Evolutionary conservation across 2,888 invertebrate genomes (phyloP), one percentile per base, ranked within the genome.

Genomic region (Tinea semifulvella): DNA sequence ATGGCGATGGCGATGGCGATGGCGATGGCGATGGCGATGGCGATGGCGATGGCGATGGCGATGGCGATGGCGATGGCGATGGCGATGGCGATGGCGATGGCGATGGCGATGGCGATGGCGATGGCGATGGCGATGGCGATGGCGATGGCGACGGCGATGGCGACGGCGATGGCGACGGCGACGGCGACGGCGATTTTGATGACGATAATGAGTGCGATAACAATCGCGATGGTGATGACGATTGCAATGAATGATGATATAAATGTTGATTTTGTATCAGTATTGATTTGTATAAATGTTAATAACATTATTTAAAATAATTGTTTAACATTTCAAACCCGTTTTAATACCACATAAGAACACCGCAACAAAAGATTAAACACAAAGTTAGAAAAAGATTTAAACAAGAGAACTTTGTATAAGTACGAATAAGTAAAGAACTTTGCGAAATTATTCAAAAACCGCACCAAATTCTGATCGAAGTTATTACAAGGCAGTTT

Each of bases 11-110:
- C 8, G 25, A 22, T 8, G 25, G 8, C 8, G 25, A 22, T 22
- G 25, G 25, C 8, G 8, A 8, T 22, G 5, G 8, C 8, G 5
- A 22, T 22, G 25, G 25, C 8, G 25, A 22, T 22, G 25, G 25
- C 8, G 8, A 22, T 7, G 25, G 8, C 25, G 5, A 22, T 22
- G 25, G 8, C 8, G 25, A 22, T 22, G 38, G 10, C 18, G 1
- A 4, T 38, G 10, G 17, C 10, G 38, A 38, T 38, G 38, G 38
- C 17, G 38, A 38, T 38, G 17, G 13, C 17, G 38, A 38, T 38
- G 13, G 17, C 17, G 38, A 16, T 16, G 17, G 17, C 17, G 13
- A 16, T 38, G 13, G 16, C 10, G 38, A 17, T 16, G 38, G 17
- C 8, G 17, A 16, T 38, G 38, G 17, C 17, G 3, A 16, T 38